A percentile compares a stretch with the other conserved stretches of the same genome.
phyloP scores from a whole-genome alignment of 1,140 invertebrate genomes.

The Agrypnia vestita region DNA sequence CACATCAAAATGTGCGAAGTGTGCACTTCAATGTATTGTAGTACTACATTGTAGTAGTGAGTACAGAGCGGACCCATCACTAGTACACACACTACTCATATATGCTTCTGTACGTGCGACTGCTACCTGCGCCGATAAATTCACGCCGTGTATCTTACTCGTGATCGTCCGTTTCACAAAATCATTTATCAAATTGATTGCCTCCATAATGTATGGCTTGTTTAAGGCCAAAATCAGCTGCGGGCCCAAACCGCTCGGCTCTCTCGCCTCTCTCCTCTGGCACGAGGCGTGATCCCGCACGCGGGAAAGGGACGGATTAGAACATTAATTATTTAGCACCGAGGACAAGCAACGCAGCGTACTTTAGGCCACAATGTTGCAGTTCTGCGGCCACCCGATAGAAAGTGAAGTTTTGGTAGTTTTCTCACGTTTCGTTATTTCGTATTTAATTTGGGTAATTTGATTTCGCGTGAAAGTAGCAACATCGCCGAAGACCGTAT shows the following conservation, averaged over 20 bases:
- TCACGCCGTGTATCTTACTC: background rate
- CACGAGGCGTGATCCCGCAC: too few species aligned
- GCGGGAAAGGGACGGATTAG: background rate
- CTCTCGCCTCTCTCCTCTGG: background rate
- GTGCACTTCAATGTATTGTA: too few species aligned
- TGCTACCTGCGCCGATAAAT: too few species aligned
- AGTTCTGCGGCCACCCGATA: slow-evolving; percentile 15
- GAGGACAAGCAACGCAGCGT: background rate
- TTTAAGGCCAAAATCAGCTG: slow-evolving; percentile 6
- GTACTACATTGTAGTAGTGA: too few species aligned
- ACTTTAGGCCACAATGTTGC: background rate
- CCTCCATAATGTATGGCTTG: slow-evolving; percentile 19
- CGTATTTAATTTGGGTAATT: slow-evolving; percentile 43
- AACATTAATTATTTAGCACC: background rate
- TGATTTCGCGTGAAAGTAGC: slow-evolving; percentile 34
- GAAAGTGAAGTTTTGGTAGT: slow-evolving; percentile 25
- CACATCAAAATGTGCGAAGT: too few species aligned
- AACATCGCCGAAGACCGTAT: background rate
- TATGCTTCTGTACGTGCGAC: too few species aligned
- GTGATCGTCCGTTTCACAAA: slow-evolving; percentile 14
- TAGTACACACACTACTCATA: too few species aligned
- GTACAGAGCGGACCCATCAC: too few species aligned
- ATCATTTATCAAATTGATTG: slow-evolving; percentile 18
- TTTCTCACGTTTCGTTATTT: slow-evolving; percentile 37
- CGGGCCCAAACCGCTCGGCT: background rate